phyloP scores from a whole-genome alignment of 2,888 invertebrate species.

The Pristionchus mayeri region DNA sequence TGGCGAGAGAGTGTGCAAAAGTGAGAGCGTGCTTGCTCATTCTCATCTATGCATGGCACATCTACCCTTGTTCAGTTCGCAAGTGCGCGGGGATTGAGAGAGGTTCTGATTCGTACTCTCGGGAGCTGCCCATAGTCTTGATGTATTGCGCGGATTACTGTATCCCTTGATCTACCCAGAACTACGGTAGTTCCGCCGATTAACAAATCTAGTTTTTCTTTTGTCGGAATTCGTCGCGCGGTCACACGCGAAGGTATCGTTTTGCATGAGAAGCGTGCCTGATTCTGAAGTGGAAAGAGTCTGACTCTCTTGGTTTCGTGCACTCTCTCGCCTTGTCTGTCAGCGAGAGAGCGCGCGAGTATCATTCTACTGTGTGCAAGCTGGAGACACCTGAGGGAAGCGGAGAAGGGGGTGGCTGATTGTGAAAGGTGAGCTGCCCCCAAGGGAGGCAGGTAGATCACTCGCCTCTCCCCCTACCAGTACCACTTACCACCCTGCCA shows the following conservation, averaged over 20 bases:
- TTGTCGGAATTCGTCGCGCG: not conserved
- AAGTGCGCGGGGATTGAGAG: not conserved
- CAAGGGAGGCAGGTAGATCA: not conserved
- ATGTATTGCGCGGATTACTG: too few relatives aligned
- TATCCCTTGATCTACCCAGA: too few relatives aligned
- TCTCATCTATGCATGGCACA: conserved; percentile 21
- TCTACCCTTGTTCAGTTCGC: not conserved
- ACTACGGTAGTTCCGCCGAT: not conserved
- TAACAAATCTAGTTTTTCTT: conserved; percentile 9
- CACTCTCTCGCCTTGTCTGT: not conserved
- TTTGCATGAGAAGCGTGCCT: not conserved
- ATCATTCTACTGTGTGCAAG: too few relatives aligned
- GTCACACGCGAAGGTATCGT: conserved; percentile 2
- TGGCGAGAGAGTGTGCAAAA: not conserved
- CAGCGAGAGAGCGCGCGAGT: not conserved
- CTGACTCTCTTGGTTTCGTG: not conserved
- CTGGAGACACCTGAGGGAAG: not conserved
- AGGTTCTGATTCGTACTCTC: not conserved
- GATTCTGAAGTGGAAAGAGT: not conserved
- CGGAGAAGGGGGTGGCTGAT: not conserved
- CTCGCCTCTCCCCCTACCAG: not conserved
- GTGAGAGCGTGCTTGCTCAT: too few relatives aligned
- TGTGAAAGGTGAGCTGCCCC: conserved; percentile 18
- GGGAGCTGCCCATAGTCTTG: too few relatives aligned
- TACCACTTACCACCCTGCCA: conserved; percentile 7